These are phyloP conservation scores for Odontamblyopus rebecca DNA, from an alignment of 2,797 vertebrate species.

Conservation along the genomic window DNA sequence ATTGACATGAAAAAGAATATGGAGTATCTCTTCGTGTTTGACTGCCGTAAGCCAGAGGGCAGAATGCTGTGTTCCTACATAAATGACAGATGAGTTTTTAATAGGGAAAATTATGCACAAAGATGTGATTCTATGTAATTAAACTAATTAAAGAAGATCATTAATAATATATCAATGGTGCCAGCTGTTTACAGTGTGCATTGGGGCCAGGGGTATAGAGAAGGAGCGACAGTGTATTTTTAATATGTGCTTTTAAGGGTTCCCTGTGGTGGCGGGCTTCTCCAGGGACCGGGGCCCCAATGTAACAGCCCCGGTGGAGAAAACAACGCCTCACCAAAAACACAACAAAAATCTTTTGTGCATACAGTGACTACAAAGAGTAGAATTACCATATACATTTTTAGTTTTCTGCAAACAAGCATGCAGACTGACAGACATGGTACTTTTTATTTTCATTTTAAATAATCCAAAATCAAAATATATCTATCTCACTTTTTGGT, in stretches of 20 bases:
- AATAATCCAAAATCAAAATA: not conserved
- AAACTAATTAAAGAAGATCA: conserved; percentile 86
- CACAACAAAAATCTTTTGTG: conserved; percentile 34
- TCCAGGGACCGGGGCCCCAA: conserved; percentile 54
- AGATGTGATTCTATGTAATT: conserved; percentile 77
- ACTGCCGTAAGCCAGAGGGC: conserved; percentile 61
- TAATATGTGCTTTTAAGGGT: conserved; percentile 80
- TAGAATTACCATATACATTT: conserved; percentile 7
- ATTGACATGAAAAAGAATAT: conserved; percentile 62
- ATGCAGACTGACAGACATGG: not conserved
- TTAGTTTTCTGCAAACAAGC: not conserved
- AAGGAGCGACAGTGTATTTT: conserved; percentile 69
- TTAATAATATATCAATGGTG: conserved; percentile 84
- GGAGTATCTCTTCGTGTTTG: conserved; percentile 31
- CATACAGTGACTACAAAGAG: conserved; percentile 21
- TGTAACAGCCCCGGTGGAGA: conserved; percentile 58
- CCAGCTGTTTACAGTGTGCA: conserved; percentile 80
- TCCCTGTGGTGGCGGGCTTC: conserved; percentile 67
- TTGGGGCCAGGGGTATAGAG: conserved; percentile 69
- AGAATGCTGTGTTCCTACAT: conserved; percentile 67
- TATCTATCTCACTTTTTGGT: not conserved
- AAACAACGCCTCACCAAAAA: conserved; percentile 63
- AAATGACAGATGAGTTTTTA: conserved; percentile 72
- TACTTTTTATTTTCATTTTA: not conserved
- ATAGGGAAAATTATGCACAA: conserved; percentile 79